These are phyloP conservation scores for Oostethus manadensis DNA, from an alignment of 2,113 vertebrate species.

Conservation along the genomic window DNA sequence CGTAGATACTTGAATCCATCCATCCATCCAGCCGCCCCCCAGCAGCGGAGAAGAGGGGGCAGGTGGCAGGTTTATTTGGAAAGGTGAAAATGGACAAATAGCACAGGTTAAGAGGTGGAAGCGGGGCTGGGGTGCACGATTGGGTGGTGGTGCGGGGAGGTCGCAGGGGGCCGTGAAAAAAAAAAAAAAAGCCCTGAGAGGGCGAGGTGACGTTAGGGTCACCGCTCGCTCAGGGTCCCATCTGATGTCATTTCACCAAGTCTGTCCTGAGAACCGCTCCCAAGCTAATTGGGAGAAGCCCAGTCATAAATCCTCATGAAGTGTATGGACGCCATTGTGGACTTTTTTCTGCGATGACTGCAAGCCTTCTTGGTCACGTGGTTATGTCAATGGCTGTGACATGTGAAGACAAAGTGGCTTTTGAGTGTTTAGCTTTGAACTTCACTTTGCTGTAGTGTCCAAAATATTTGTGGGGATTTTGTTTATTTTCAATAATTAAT, in stretches of 20 bases:
- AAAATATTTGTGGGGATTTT: background rate
- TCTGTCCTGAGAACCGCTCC: slow-evolving; percentile 70
- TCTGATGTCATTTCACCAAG: slow-evolving; percentile 63
- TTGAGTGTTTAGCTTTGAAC: slow-evolving; percentile 43
- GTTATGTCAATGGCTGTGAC: slow-evolving; percentile 10
- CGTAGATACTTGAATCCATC: no score
- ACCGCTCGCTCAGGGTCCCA: slow-evolving; percentile 60
- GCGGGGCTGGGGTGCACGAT: slow-evolving; percentile 6
- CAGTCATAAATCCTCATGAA: slow-evolving; percentile 73
- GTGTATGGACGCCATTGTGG: slow-evolving; percentile 58
- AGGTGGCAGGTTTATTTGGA: slow-evolving; percentile 68
- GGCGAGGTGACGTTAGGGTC: slow-evolving; percentile 74
- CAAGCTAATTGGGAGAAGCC: slow-evolving; percentile 76
- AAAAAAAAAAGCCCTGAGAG: slow-evolving; percentile 60
- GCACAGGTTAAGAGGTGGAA: slow-evolving; percentile 70
- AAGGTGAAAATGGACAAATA: slow-evolving; percentile 73
- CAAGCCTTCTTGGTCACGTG: slow-evolving; percentile 42
- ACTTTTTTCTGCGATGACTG: slow-evolving; percentile 46
- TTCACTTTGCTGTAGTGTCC: slow-evolving; percentile 16
- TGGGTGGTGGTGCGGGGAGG: slow-evolving; percentile 27
- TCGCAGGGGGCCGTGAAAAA: slow-evolving; percentile 51
- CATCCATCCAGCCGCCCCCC: background rate
- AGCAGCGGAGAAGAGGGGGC: slow-evolving; percentile 39
- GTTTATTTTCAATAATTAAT: background rate
- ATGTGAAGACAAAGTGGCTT: background rate